Percentiles rank a stretch among this genome's conserved stretches.
Conservation (phyloP, 1,140 invertebrate genomes). For the Idris sp. region DNA sequence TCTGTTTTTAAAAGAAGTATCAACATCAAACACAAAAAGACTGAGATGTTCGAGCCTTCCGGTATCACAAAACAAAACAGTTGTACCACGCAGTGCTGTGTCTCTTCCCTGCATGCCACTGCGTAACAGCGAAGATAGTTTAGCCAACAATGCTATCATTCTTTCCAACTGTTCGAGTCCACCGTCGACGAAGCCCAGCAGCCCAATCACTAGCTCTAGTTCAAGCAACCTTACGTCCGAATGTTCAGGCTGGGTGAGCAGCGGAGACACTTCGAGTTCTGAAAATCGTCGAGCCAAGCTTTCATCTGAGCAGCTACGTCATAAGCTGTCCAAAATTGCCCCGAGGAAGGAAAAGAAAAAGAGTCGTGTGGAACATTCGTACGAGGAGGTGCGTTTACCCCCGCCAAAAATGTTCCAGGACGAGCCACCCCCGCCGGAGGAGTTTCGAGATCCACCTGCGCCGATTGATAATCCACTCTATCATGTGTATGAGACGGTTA, state of each 20-base stretch:
- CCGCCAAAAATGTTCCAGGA: conserved; percentile 92
- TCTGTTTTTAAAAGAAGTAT: conserved; percentile 19
- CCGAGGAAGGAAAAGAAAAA: conserved; percentile 78
- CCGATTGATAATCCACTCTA: conserved; percentile 88
- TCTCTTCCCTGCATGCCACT: conserved; percentile 77
- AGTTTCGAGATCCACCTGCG: conserved; percentile 82
- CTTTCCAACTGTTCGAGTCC: conserved; percentile 71
- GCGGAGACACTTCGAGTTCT: conserved; percentile 78
- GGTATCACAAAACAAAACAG: conserved; percentile 72
- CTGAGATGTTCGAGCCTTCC: conserved; percentile 76
- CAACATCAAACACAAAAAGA: conserved; percentile 67
- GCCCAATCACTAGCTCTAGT: conserved; percentile 70
- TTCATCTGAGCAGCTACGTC: conserved; percentile 69
- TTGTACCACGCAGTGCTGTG: conserved; percentile 74
- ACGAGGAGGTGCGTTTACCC: conserved; percentile 86
- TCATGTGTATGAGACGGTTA: conserved; percentile 87
- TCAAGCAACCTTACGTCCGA: conserved; percentile 85
- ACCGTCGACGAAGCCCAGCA: conserved; percentile 73
- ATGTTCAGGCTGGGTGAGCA: conserved; percentile 88
- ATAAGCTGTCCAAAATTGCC: conserved; percentile 73
- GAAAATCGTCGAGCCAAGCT: conserved; percentile 79
- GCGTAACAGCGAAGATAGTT: conserved; percentile 70
- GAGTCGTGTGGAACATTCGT: conserved; percentile 79
- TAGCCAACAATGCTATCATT: conserved; percentile 63
- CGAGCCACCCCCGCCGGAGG: conserved; percentile 85